Evolutionary conservation across 53 echinoderm and acorn worm genomes (phyloP).

Genomic region (Antedon mediterranea): DNA sequence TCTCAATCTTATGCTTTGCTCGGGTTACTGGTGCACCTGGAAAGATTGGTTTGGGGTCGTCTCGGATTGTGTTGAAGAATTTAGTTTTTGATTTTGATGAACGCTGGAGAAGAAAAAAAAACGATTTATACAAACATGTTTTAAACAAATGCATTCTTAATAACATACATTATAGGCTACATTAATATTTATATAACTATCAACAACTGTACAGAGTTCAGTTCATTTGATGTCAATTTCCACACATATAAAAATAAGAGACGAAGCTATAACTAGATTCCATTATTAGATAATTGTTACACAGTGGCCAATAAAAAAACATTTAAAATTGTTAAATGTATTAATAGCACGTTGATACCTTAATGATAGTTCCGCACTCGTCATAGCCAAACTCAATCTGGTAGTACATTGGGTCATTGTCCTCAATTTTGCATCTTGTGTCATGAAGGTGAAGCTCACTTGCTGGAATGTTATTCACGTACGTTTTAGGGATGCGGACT

Average conservation of each 20-base stretch:
- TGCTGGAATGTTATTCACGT: not conserved
- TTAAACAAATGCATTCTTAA: too few species aligned
- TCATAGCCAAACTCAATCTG: not conserved
- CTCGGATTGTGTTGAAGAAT: not conserved
- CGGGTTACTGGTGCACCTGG: not conserved
- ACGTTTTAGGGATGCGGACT: not conserved
- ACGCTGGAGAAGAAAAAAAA: not conserved
- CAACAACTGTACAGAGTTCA: too few species aligned
- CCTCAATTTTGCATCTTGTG: not conserved
- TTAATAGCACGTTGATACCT: not conserved
- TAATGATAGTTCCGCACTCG: not conserved
- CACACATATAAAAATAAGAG: too few species aligned
- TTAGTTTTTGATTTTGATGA: not conserved
- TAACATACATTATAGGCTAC: too few species aligned
- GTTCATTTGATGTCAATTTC: too few species aligned
- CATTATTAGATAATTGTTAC: too few species aligned
- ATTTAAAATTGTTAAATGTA: too few species aligned
- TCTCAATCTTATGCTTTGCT: not conserved
- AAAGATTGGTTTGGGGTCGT: not conserved
- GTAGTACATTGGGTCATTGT: not conserved
- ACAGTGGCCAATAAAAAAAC: too few species aligned
- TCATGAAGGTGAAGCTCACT: not conserved
- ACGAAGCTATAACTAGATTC: too few species aligned
- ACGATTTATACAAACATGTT: too few species aligned
- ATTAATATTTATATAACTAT: too few species aligned